Base-by-base conservation (phyloP, 1,140 invertebrate species). In the Zaprionus kolodkinae region DNA sequence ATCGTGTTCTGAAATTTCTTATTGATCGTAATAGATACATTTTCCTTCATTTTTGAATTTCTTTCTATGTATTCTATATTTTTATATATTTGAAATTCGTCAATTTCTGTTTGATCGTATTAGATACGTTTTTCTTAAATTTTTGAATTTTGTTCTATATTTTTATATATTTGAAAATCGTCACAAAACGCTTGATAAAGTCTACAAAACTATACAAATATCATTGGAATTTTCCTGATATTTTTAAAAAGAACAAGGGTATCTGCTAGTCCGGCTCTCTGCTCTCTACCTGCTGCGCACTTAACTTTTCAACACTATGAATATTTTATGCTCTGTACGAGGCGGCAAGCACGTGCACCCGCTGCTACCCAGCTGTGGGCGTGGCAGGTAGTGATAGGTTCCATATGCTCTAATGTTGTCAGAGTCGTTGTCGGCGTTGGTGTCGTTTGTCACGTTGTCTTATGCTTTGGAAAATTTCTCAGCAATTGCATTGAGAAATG, bases 381-480 rank as follows among this genome's bases (percentile, higher is more conserved):
- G 38, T 13, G 50, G 35, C 4, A 56, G 63, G 52, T 56, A 36
- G n/a, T 13, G 36, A 64, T 43, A 55, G 17, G 27, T 33, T 45
- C 45, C 45, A 33, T 30, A 11, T 55, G 11, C 9, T 55, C 7
- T 43, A 6, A 5, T 59, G 25, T 54, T 61, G 35, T 61, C 59
- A 30, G 60, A 61, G 40, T 17, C 38, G 25, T 54, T 61, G 35
- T 61, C 59, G 40, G 60, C 54, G 40, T 17, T 27, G 17, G 11
- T 54, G 35, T 21, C 57, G 43, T 40, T 52, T 62, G 57, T 61
- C 67, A 54, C 67, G 65, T 66, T 63, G 45, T 25, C 45, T 36
- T 40, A 43, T 40, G 52, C 36, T 57, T 13, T 56, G 64, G 64
- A 67, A 67, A 57, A 57, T 40, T 25, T 56, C 43, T 56, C 30